These are phyloP conservation scores for Lochmaea crataegi DNA, from an alignment of 2,888 invertebrate genomes.

Conservation along the genomic window DNA sequence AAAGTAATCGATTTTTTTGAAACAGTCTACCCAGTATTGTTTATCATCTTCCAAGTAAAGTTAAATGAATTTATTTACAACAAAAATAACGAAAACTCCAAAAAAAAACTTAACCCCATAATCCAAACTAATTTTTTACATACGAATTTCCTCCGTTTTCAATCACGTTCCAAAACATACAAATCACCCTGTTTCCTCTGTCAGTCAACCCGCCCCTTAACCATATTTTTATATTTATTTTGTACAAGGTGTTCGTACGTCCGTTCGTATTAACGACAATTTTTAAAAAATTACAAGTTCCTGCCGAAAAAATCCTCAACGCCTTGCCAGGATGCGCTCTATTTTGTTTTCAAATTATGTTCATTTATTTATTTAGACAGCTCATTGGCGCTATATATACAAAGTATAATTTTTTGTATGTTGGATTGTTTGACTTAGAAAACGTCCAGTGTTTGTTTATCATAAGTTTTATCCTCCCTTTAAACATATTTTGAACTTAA, in stretches of 20 bases:
- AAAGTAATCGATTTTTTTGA: too few species aligned
- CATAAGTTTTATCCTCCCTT: too few species aligned
- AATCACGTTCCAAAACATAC: constrained; percentile 37
- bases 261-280: constrained; percentile 19
- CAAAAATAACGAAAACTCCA: background rate
- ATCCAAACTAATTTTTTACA: constrained; percentile 20
- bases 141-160: constrained; percentile 25
- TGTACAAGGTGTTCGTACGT: constrained; percentile 34
- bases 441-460: too few species aligned
- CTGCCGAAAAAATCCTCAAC: constrained; percentile 41
- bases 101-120: background rate
- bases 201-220: background rate
- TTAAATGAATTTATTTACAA: background rate
- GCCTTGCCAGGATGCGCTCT: constrained; percentile 41
- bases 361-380: constrained; percentile 44
- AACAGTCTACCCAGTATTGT: too few species aligned
- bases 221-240: constrained; percentile 33
- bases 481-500: too few species aligned
- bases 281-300: constrained; percentile 40
- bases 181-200: constrained; percentile 35
- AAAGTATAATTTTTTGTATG: background rate
- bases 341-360: constrained; percentile 41
- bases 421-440: too few species aligned
- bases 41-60: too few species aligned
- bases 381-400: background rate